Conservation (phyloP, 2,113 vertebrate species). For the Oxyura jamaicensis region DNA sequence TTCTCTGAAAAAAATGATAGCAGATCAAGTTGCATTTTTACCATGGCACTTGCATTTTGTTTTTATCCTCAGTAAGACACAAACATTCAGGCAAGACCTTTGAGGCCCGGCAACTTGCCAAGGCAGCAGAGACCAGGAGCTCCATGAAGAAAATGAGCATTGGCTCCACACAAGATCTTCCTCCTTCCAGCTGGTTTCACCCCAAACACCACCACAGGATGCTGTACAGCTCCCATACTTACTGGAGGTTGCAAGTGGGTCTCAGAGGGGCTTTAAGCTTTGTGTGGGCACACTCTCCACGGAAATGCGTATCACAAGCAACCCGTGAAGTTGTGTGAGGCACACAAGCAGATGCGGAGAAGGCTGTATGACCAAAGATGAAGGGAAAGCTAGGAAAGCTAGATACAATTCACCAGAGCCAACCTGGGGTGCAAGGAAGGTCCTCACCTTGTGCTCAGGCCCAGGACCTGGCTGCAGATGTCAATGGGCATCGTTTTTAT, state of each 20-base stretch:
- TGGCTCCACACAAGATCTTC: background rate
- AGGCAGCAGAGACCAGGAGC: background rate
- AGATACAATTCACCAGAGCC: background rate
- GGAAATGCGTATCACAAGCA: background rate
- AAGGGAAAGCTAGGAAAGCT: no score
- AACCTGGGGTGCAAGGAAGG: background rate
- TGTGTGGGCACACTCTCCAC: background rate
- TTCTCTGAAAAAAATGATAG: background rate
- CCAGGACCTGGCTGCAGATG: no score
- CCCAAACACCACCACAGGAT: background rate
- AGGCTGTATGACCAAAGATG: background rate
- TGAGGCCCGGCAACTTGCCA: background rate
- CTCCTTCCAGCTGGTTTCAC: background rate
- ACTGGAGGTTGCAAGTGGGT: background rate
- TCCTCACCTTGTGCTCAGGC: background rate
- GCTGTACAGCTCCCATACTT: no score
- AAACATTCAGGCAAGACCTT: background rate
- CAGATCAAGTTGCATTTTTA: background rate
- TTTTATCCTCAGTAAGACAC: background rate
- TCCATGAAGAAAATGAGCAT: background rate
- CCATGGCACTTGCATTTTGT: rapidly evolving
- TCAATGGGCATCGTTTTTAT: no score
- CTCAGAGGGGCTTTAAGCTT: background rate
- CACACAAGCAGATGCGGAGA: background rate
- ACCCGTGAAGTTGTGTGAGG: background rate